phyloP scores from a whole-genome alignment of 2,113 vertebrate species.

The Tautogolabrus adspersus region DNA sequence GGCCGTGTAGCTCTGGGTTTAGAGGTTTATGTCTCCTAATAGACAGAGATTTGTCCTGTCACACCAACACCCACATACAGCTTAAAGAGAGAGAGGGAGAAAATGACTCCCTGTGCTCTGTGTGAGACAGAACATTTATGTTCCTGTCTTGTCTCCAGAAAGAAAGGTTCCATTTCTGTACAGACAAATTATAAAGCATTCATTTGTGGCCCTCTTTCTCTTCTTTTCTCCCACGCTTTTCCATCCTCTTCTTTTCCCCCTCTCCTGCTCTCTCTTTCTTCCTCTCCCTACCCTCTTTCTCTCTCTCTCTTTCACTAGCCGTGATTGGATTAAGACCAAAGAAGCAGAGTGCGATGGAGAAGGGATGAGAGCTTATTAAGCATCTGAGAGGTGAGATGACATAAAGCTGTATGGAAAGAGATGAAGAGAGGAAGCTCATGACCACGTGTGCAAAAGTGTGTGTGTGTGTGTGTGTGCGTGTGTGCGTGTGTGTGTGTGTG shows the following conservation, averaged over 20 bases:
- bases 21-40: conserved; percentile 83
- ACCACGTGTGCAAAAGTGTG: not conserved
- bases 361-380: conserved; percentile 73
- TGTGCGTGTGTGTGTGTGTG: too few relatives aligned
- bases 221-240: conserved; percentile 56
- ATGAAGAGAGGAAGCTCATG: conserved; percentile 43
- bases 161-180: conserved; percentile 68
- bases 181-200: conserved; percentile 68
- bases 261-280: conserved; percentile 12
- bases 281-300: conserved; percentile 28
- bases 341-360: conserved; percentile 67
- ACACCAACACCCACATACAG: conserved; percentile 76
- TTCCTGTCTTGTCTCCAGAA: conserved; percentile 65
- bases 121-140: conserved; percentile 63
- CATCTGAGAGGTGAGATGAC: conserved; percentile 75
- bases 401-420: conserved; percentile 63
- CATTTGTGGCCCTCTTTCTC: conserved; percentile 59
- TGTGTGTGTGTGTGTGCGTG: not conserved
- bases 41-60: conserved; percentile 81
- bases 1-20: conserved; percentile 73
- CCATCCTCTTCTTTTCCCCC: conserved; percentile 8
- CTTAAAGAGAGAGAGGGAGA: conserved; percentile 51
- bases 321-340: conserved; percentile 77
- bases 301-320: conserved; percentile 21
- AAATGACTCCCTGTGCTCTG: conserved; percentile 45